These are phyloP conservation scores for Oxytorus armatus DNA, from an alignment of 2,888 invertebrate genomes.

Conservation along the genomic window DNA sequence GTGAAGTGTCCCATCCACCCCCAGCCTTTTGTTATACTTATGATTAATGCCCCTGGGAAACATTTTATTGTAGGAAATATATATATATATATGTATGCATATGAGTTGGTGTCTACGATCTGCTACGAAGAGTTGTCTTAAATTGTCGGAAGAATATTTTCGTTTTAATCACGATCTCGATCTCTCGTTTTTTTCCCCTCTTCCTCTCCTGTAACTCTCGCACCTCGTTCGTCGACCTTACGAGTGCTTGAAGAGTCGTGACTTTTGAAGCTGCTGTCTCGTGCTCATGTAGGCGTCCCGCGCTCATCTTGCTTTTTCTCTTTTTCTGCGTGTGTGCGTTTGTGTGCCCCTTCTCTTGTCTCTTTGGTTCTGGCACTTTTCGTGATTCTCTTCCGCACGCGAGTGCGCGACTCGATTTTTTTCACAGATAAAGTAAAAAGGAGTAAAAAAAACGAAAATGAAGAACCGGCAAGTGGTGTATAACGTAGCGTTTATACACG, in stretches of 20 bases:
- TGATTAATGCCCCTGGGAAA: too few relatives aligned
- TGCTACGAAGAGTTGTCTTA: constrained; percentile 26
- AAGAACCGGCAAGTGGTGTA: constrained; percentile 30
- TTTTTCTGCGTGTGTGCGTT: neutral
- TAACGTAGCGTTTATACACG: constrained; percentile 25
- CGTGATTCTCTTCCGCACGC: constrained; percentile 50
- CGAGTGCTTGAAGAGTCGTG: constrained; percentile 44
- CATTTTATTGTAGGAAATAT: too few relatives aligned
- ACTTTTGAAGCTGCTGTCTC: constrained; percentile 42
- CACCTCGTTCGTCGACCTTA: constrained; percentile 63
- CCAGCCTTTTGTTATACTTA: too few relatives aligned
- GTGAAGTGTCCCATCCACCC: too few relatives aligned
- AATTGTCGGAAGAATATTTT: constrained; percentile 65
- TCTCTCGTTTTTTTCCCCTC: constrained; percentile 15
- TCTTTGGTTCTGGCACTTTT: constrained; percentile 16
- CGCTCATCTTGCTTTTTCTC: constrained; percentile 15
- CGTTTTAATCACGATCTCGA: constrained; percentile 50
- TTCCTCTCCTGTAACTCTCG: constrained; percentile 34
- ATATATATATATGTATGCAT: neutral
- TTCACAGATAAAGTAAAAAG: constrained; percentile 55
- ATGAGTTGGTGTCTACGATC: neutral
- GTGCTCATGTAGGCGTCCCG: neutral
- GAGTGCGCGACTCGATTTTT: constrained; percentile 56
- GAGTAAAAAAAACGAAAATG: constrained; percentile 8
- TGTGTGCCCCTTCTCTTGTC: neutral